These are phyloP conservation scores for Agrochola litura DNA, from an alignment of 2,888 invertebrate genomes.

Conservation along the genomic window DNA sequence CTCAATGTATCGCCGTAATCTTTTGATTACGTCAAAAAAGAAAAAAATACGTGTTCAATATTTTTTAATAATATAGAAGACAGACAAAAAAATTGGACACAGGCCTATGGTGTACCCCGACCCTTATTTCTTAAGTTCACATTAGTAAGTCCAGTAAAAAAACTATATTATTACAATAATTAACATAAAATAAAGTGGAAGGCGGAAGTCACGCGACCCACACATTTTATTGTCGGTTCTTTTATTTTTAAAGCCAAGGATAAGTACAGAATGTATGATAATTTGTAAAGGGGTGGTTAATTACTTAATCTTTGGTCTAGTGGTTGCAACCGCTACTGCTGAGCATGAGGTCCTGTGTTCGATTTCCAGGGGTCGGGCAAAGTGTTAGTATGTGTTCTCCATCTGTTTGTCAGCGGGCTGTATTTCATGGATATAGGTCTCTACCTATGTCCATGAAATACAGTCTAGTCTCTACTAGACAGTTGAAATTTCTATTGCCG, in stretches of 20 bases:
- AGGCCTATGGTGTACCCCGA: not conserved
- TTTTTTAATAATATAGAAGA: too few relatives aligned
- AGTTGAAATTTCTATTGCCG: too few relatives aligned
- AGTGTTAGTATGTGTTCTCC: not conserved
- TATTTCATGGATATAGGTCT: too few relatives aligned
- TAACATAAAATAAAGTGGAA: constrained; percentile 66
- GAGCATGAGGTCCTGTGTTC: not conserved
- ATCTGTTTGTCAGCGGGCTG: too few relatives aligned
- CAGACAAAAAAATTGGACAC: too few relatives aligned
- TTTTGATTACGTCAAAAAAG: too few relatives aligned
- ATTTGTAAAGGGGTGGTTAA: constrained; percentile 23
- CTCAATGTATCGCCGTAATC: too few relatives aligned
- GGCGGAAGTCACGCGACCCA: constrained; percentile 85
- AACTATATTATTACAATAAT: constrained; percentile 68
- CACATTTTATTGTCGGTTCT: constrained; percentile 71
- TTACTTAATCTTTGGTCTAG: not conserved
- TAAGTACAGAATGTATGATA: constrained; percentile 15
- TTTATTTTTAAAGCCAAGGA: constrained; percentile 53
- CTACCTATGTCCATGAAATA: too few relatives aligned
- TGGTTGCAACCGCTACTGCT: not conserved
- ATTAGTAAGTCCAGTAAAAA: constrained; percentile 56
- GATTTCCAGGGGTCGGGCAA: not conserved
- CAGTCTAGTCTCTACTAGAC: too few relatives aligned
- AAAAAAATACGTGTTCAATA: too few relatives aligned
- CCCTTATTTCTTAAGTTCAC: constrained; percentile 53